Conservation (phyloP, 2,888 invertebrate species). For the Netelia inedita region DNA sequence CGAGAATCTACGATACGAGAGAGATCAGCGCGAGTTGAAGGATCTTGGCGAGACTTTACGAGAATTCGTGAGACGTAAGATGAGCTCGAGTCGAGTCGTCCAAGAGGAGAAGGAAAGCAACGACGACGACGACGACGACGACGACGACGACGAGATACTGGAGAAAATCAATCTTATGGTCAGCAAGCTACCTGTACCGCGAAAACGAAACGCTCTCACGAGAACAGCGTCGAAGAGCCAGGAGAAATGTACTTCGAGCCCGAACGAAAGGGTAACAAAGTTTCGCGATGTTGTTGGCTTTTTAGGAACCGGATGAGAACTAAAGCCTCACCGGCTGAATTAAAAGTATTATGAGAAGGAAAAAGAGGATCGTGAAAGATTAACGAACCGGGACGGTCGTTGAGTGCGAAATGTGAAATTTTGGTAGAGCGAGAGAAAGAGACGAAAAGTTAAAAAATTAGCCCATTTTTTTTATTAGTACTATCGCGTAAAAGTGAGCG, state of each 20-base stretch:
- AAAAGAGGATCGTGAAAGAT: conserved; percentile 2
- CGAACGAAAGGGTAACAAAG: conserved; percentile 37
- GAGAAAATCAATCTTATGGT: conserved; percentile 59
- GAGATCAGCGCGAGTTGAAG: conserved; percentile 64
- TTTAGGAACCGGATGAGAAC: neutral
- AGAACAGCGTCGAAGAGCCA: neutral
- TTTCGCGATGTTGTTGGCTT: conserved; percentile 15
- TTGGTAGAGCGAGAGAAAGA: neutral
- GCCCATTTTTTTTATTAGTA: neutral
- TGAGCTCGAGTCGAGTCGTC: conserved; percentile 37
- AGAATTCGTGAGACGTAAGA: conserved; percentile 47
- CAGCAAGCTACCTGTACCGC: conserved; percentile 64
- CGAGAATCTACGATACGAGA: conserved; percentile 57
- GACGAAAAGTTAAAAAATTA: conserved; percentile 9
- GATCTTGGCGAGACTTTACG: conserved; percentile 60
- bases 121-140: conserved; percentile 11
- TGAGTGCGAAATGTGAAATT: neutral
- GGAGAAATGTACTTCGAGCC: conserved; percentile 29
- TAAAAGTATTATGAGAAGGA: neutral
- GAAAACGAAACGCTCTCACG: conserved; percentile 16
- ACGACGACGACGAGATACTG: conserved; percentile 20
- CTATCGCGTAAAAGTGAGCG: conserved; percentile 3
- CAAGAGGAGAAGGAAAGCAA: conserved; percentile 56
- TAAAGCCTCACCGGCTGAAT: neutral
- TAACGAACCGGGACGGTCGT: neutral